phyloP scores from a whole-genome alignment of 2,113 vertebrate species.

The Pantherophis guttatus region DNA sequence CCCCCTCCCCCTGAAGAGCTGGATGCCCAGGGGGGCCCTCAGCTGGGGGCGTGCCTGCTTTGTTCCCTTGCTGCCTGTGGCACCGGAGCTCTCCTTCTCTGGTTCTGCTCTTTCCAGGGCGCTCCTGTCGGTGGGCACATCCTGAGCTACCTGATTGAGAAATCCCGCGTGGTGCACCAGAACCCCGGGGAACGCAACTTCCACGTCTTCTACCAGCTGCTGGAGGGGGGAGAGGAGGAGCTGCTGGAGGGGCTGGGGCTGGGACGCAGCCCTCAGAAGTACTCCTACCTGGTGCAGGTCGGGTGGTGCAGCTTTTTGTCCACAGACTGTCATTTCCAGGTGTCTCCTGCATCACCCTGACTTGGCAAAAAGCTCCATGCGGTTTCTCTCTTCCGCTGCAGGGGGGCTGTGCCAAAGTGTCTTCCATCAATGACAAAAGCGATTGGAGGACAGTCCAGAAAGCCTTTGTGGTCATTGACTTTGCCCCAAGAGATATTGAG shows the following conservation, averaged over 20 bases:
- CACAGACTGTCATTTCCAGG: accelerated
- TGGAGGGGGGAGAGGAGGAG: constrained; percentile 86
- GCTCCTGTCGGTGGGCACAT: constrained; percentile 93
- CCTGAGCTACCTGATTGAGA: constrained; percentile 94
- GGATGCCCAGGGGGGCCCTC: too few species aligned
- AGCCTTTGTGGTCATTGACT: constrained; percentile 86
- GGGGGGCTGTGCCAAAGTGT: constrained; percentile 86
- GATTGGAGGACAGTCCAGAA: constrained; percentile 90
- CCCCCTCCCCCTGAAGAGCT: neutral
- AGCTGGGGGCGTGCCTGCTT: neutral
- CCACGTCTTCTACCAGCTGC: constrained; percentile 95
- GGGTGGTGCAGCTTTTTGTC: neutral
- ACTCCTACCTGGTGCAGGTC: constrained; percentile 89
- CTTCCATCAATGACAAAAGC: constrained; percentile 86
- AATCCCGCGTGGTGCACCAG: constrained; percentile 92
- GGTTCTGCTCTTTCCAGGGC: constrained; percentile 69
- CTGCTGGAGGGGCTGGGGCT: constrained; percentile 83
- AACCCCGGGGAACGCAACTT: constrained; percentile 96
- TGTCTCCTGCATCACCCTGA: neutral
- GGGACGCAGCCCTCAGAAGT: constrained; percentile 81
- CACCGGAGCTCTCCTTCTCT: neutral
- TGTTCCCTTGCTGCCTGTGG: neutral
- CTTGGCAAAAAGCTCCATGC: neutral
- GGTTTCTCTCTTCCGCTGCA: constrained; percentile 43
- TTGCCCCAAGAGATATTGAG: constrained; percentile 76